Conservation (phyloP, 1,140 invertebrate species). For the Lepidotrigona ventralis region DNA sequence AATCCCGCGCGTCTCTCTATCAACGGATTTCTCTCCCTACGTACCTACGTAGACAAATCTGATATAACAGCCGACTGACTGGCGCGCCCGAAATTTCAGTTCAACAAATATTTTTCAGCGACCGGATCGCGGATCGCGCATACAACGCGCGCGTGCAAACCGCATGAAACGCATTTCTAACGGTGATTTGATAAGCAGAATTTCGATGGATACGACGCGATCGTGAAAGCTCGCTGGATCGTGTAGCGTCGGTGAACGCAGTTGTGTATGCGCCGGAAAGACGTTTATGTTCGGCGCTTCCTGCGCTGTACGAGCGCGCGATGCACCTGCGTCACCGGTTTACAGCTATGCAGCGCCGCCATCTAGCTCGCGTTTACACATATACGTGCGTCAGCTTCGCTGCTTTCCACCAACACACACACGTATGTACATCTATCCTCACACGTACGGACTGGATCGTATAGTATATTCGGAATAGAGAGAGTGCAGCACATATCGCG, state of each 20-base stretch:
- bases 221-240: too few species aligned
- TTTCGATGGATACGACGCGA: conserved; percentile 13
- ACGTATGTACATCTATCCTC: neutral
- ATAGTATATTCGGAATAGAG: too few species aligned
- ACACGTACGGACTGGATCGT: neutral
- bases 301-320: conserved; percentile 15
- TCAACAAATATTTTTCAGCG: conserved; percentile 47
- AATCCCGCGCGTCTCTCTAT: neutral
- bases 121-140: conserved; percentile 12
- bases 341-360: conserved; percentile 10
- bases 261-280: neutral
- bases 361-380: conserved; percentile 12
- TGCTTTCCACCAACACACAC: too few species aligned
- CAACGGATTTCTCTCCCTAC: neutral
- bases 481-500: neutral
- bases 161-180: conserved; percentile 64
- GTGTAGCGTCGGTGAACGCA: neutral
- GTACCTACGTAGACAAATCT: conserved; percentile 48
- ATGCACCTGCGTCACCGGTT: conserved; percentile 39
- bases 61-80: conserved; percentile 53
- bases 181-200: conserved; percentile 68
- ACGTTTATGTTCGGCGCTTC: conserved; percentile 35
- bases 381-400: neutral
- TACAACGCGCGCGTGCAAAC: neutral
- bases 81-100: conserved; percentile 46